Conservation (phyloP, 2,113 vertebrate species). For the Dryoscopus gambensis region DNA sequence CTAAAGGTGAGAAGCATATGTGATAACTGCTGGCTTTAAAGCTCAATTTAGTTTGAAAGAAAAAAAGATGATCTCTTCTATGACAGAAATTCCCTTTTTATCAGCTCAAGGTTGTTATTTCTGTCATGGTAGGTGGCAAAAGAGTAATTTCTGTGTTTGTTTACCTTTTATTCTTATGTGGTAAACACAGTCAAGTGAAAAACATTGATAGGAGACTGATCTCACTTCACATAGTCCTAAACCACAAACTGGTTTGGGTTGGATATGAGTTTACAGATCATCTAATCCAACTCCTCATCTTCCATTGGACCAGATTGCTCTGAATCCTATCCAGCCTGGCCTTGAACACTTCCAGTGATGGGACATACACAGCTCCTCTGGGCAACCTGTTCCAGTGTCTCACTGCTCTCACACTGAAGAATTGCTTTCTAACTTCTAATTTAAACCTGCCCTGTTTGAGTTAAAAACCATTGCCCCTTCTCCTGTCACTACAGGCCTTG, state of each 20-base stretch:
- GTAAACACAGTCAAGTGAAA: neutral
- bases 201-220: neutral
- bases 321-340: neutral
- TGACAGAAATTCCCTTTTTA: neutral
- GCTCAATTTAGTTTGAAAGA: neutral
- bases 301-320: neutral
- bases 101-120: neutral
- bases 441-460: neutral
- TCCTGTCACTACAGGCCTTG: neutral
- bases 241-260: neutral
- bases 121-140: neutral
- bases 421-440: too few relatives aligned
- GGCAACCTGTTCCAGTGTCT: neutral
- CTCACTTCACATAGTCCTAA: neutral
- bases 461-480: neutral
- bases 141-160: neutral
- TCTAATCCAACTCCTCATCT: neutral
- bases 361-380: neutral
- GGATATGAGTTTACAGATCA: neutral
- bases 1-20: neutral
- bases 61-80: neutral
- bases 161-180: neutral
- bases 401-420: neutral
- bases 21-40: neutral
- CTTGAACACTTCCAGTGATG: neutral